Percentiles rank a stretch among this genome's conserved stretches.
These are phyloP conservation scores for Wasmannia auropunctata DNA, from an alignment of 1,140 invertebrate species.

Conservation along the genomic window DNA sequence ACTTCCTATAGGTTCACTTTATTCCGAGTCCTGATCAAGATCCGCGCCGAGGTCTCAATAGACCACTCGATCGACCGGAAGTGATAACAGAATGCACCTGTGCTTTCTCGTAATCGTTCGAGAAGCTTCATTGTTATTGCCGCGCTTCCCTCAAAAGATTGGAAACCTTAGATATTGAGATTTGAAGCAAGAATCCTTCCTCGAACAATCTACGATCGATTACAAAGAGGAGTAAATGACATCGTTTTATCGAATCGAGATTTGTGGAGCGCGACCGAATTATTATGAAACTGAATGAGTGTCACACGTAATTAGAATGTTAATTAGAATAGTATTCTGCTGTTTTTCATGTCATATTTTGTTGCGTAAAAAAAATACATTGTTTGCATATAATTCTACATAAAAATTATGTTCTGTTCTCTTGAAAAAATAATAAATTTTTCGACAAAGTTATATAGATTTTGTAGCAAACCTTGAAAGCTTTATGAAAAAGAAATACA, in stretches of 20 bases:
- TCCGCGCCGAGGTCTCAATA: conserved; percentile 11
- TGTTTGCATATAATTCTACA: neutral
- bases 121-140: conserved; percentile 41
- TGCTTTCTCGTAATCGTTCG: conserved; percentile 37
- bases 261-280: neutral
- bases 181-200: neutral
- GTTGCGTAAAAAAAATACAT: neutral
- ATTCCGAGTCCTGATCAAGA: conserved; percentile 18
- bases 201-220: neutral
- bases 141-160: conserved; percentile 29
- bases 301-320: neutral
- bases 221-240: neutral
- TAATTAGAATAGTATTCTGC: neutral
- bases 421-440: neutral
- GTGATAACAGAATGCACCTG: conserved; percentile 58
- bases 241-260: neutral
- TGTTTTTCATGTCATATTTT: neutral
- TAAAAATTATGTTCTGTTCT: too few species aligned
- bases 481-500: neutral
- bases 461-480: neutral
- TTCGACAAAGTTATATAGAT: neutral
- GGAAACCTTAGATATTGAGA: conserved; percentile 29
- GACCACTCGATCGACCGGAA: conserved; percentile 62
- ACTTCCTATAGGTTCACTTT: neutral
- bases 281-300: neutral